These are phyloP conservation scores for Serilophus lunatus DNA, from an alignment of 2,113 vertebrate species.

Conservation along the genomic window DNA sequence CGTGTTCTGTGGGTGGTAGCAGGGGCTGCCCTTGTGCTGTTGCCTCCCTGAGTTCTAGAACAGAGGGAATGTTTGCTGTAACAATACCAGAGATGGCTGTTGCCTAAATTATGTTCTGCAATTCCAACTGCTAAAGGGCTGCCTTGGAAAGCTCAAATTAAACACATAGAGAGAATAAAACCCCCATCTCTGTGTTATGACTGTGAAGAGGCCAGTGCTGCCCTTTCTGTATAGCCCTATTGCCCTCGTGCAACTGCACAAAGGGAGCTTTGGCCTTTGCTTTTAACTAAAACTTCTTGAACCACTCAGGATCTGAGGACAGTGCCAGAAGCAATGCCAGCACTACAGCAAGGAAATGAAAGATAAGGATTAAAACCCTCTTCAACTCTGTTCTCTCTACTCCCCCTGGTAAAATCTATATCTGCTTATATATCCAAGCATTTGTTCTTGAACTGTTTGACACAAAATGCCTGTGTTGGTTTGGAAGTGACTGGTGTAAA, in stretches of 20 bases:
- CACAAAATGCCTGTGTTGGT: background rate
- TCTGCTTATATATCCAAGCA: background rate
- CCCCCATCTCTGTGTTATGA: fast-evolving
- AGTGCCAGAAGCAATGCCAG: background rate
- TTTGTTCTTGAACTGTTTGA: fast-evolving
- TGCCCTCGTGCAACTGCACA: background rate
- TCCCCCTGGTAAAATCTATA: background rate
- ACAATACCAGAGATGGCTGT: background rate
- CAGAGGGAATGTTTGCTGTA: background rate
- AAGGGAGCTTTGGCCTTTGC: background rate
- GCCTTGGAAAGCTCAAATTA: background rate
- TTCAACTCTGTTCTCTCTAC: background rate
- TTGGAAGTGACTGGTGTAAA: background rate
- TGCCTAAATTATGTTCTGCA: background rate
- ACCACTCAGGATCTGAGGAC: background rate
- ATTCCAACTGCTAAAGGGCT: background rate
- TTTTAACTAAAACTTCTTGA: background rate
- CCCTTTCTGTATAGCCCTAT: background rate
- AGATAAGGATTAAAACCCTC: conserved; percentile 7
- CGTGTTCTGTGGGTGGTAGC: background rate
- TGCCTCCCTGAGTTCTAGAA: no score
- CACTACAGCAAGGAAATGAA: background rate
- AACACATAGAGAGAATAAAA: background rate
- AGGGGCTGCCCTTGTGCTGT: background rate
- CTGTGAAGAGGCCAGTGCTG: background rate